Conservation (phyloP, 2,113 vertebrate species). For the Oostethus manadensis region DNA sequence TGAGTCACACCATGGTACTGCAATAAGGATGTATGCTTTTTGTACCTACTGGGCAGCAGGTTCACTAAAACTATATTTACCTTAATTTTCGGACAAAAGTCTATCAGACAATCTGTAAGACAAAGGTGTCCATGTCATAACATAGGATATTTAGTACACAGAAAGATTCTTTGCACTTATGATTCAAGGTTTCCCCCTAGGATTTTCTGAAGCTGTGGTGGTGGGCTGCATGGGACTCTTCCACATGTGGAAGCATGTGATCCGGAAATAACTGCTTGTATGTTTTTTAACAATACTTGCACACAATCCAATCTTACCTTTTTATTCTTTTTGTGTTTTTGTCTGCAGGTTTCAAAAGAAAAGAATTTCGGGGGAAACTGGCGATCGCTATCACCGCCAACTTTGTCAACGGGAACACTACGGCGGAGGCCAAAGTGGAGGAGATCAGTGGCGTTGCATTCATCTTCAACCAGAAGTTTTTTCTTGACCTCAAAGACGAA, state of each 20-base stretch:
- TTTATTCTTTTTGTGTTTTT: background rate
- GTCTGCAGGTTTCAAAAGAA: constrained; percentile 86
- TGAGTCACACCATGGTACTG: too few relatives aligned
- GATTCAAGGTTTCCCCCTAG: too few relatives aligned
- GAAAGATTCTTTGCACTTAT: too few relatives aligned
- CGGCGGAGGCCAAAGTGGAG: constrained; percentile 93
- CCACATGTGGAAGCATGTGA: constrained; percentile 30
- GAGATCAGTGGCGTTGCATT: constrained; percentile 98
- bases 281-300: constrained; percentile 37
- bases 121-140: too few relatives aligned
- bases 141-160: too few relatives aligned
- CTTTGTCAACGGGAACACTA: constrained; percentile 96
- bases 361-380: constrained; percentile 94
- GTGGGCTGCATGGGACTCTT: too few relatives aligned
- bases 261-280: constrained; percentile 48
- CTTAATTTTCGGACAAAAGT: too few relatives aligned
- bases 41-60: too few relatives aligned
- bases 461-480: constrained; percentile 99
- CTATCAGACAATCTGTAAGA: too few relatives aligned
- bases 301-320: constrained; percentile 9
- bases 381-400: constrained; percentile 98
- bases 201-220: too few relatives aligned
- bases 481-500: constrained; percentile 93
- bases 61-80: too few relatives aligned
- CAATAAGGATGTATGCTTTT: too few relatives aligned